A percentile compares a stretch with the other conserved stretches of the same genome.
Conservation (phyloP, 2,797 vertebrate species). For the Hemitrygon akajei region DNA sequence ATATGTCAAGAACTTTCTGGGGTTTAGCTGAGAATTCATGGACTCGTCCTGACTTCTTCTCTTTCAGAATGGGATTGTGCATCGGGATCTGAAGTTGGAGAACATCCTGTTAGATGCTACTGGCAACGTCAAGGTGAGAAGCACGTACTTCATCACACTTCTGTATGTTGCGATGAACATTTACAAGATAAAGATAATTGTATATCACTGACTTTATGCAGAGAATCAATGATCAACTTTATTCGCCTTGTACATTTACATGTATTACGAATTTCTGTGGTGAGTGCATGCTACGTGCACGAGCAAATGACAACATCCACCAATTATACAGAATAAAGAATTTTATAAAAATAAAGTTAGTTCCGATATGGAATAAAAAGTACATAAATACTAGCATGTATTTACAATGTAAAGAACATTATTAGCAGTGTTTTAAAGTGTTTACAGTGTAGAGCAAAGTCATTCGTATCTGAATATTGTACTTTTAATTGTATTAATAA, state of each 20-base stretch:
- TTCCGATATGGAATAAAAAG: no score
- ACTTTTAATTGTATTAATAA: background rate
- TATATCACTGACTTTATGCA: background rate
- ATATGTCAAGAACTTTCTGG: background rate
- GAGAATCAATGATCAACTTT: background rate
- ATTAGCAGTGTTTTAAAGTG: no score
- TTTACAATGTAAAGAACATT: no score
- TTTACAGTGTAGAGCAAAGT: no score
- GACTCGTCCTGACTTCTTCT: constrained; percentile 8
- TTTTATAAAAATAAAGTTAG: no score
- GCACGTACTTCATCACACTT: no score
- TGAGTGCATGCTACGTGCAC: no score
- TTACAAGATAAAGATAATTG: background rate
- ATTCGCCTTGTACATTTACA: no score
- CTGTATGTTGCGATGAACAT: background rate
- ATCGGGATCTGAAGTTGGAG: constrained; percentile 92
- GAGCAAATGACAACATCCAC: no score
- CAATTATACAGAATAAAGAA: no score
- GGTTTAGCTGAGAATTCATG: constrained; percentile 18
- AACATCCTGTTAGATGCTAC: constrained; percentile 87
- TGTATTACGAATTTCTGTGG: no score
- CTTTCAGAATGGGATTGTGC: constrained; percentile 82
- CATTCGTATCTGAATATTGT: background rate
- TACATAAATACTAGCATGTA: no score
- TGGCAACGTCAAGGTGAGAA: constrained; percentile 83